Conservation (phyloP, 2,113 vertebrate genomes). For the Neogobius melanostomus region DNA sequence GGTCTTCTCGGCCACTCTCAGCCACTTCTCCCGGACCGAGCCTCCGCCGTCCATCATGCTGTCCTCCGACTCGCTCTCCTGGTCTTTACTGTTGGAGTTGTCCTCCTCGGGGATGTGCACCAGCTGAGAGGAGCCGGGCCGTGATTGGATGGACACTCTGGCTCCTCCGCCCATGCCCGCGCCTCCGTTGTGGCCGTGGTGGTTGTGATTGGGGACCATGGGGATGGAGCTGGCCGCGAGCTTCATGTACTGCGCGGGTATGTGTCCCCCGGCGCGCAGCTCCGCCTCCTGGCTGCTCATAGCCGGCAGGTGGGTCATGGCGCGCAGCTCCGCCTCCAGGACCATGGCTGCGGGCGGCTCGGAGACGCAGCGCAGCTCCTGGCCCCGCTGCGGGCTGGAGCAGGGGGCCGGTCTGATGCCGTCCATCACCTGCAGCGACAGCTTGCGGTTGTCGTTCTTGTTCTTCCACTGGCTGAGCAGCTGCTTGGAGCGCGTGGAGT, state of each 20-base stretch:
- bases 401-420: slow-evolving; percentile 77
- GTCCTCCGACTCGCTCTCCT: slow-evolving; percentile 80
- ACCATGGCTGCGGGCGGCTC: slow-evolving; percentile 86
- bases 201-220: slow-evolving; percentile 75
- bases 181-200: slow-evolving; percentile 65
- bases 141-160: slow-evolving; percentile 88
- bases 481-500: slow-evolving; percentile 93
- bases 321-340: slow-evolving; percentile 85
- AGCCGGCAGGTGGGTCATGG: slow-evolving; percentile 44
- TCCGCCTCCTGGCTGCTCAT: slow-evolving; percentile 55
- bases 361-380: slow-evolving; percentile 89
- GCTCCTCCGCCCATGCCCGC: slow-evolving; percentile 80
- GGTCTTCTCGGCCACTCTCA: slow-evolving; percentile 92
- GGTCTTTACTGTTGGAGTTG: slow-evolving; percentile 66
- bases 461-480: slow-evolving; percentile 97
- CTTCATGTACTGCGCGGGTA: slow-evolving; percentile 85
- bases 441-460: slow-evolving; percentile 90
- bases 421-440: slow-evolving; percentile 91
- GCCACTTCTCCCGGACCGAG: slow-evolving; percentile 93
- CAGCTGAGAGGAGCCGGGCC: slow-evolving; percentile 94
- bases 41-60: slow-evolving; percentile 73
- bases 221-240: slow-evolving; percentile 83
- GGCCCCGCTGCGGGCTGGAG: slow-evolving; percentile 88
- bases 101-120: slow-evolving; percentile 97
- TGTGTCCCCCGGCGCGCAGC: slow-evolving; percentile 62